Percentiles rank a stretch among this genome's conserved stretches.
These are phyloP conservation scores for Alouatta palliata DNA, from an alignment of 2,113 vertebrate genomes.

Conservation along the genomic window DNA sequence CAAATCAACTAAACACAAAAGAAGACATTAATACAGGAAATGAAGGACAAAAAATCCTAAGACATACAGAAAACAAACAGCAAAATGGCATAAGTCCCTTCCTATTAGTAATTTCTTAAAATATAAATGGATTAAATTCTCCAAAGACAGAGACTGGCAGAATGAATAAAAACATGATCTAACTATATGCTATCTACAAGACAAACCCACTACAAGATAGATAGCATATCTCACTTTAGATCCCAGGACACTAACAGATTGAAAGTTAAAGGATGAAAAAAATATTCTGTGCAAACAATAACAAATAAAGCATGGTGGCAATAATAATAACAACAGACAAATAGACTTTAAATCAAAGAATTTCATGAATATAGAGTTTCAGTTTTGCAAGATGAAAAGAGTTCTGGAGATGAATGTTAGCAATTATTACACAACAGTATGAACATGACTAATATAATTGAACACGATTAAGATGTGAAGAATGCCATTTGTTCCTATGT, in stretches of 20 bases:
- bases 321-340: background rate
- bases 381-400: background rate
- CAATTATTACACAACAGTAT: background rate
- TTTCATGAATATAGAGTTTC: background rate
- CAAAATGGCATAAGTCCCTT: background rate
- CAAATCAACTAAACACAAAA: background rate
- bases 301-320: background rate
- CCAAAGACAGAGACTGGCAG: background rate
- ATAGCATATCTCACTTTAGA: background rate
- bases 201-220: too few species aligned
- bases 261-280: background rate
- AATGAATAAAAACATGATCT: background rate
- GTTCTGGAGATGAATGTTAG: background rate
- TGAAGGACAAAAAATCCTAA: background rate
- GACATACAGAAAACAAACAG: background rate
- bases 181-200: background rate
- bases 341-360: background rate
- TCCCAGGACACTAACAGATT: background rate
- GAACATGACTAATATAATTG: background rate
- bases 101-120: background rate
- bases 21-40: background rate
- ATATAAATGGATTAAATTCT: constrained; percentile 40
- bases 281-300: background rate
- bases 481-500: too few species aligned
- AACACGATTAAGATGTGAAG: background rate